Evolutionary conservation across 2,113 vertebrate genomes (phyloP).

Genomic region (Antechinus flavipes): DNA sequence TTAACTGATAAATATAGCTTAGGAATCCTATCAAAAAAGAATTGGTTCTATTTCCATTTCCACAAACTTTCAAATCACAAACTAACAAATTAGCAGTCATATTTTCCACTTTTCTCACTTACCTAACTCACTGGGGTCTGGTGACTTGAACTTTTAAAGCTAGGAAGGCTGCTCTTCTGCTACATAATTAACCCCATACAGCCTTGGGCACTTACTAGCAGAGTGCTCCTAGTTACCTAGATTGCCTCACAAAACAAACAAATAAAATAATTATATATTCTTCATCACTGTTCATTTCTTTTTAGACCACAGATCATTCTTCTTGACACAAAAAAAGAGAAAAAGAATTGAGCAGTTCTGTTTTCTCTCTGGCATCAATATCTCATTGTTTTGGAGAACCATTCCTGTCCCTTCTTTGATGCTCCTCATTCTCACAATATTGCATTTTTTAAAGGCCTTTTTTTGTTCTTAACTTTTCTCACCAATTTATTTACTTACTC

Average conservation of each 20-base stretch:
- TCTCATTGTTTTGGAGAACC: not conserved
- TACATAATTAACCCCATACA: not conserved
- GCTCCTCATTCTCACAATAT: not conserved
- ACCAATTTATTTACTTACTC: not conserved
- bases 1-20: not conserved
- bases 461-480: not conserved
- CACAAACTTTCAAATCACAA: not conserved
- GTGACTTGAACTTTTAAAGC: not conserved
- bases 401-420: not conserved
- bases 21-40: not conserved
- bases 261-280: not conserved
- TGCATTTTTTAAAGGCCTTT: not conserved
- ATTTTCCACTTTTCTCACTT: not conserved
- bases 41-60: not conserved
- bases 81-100: not conserved
- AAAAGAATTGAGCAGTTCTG: not conserved
- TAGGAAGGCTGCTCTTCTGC: not conserved
- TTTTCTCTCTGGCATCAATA: not conserved
- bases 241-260: no score
- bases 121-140: not conserved
- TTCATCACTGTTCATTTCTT: not conserved
- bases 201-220: no score
- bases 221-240: no score
- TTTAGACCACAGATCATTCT: not conserved
- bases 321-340: not conserved